Conservation (phyloP, 1,140 invertebrate genomes). For the Micrasema minimum region DNA sequence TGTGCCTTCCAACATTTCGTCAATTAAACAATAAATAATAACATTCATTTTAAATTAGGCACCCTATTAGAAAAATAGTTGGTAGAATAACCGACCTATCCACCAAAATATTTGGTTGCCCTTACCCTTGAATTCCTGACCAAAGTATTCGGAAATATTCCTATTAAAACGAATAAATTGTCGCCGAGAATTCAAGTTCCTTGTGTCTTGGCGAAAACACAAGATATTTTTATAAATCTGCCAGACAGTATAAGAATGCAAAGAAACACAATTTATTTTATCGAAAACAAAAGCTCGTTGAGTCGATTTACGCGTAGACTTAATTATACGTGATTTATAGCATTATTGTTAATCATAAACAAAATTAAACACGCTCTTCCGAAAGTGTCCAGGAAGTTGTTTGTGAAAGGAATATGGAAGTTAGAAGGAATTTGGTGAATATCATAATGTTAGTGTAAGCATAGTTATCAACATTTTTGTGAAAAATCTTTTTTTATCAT, state of each 20-base stretch:
- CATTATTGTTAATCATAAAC: neutral
- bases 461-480: neutral
- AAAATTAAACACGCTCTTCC: neutral
- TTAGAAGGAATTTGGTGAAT: neutral
- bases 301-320: no score
- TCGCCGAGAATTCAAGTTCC: conserved; percentile 2
- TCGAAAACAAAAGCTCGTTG: conserved; percentile 29
- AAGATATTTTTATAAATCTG: conserved; percentile 34
- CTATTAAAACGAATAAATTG: conserved; percentile 9
- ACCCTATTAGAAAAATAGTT: no score
- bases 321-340: no score
- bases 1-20: neutral
- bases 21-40: no score
- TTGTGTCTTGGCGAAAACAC: neutral
- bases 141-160: neutral
- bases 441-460: neutral
- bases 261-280: conserved; percentile 8
- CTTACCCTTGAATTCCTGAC: neutral
- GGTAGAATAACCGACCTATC: no score
- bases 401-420: neutral
- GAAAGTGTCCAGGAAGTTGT: neutral
- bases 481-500: no score
- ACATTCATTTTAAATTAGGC: no score
- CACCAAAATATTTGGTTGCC: neutral
- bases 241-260: conserved; percentile 29